Evolutionary conservation across 2,888 invertebrate genomes (phyloP), one percentile per base, ranked within the genome.

Genomic region (Odontothrips loti): DNA sequence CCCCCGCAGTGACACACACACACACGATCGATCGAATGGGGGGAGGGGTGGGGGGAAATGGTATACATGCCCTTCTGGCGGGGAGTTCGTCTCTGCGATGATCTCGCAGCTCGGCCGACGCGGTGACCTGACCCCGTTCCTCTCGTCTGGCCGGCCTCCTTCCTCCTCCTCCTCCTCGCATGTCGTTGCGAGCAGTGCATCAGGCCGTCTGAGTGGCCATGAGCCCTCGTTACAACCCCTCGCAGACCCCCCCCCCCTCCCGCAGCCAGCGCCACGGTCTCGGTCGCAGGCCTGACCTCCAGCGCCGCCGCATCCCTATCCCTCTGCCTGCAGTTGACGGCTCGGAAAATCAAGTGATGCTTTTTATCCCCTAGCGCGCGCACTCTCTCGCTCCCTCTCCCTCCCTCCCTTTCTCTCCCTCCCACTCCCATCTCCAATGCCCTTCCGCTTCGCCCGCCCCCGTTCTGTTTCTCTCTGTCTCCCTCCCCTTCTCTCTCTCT

Each of bases 291-390:
- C 15, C 58, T 58, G 58, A 58, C 58, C 58, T 58, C 58, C 58
- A 20, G 58, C 34, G 34, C 34, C 34, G 34, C 34, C 34, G 34
- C 34, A 2, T 2, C 34, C 34, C 3, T 6, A 43, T 23, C 68
- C 68, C 27, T 27, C 68, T 82, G 83, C 82, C 85, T 85, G 85
- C 84, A 82, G 83, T 82, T 85, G 85, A 85, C 85, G 85, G 85
- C 83, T 84, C 84, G 82, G 84, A 84, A 84, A 85, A 85, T 85
- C 85, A 85, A 85, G 85, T 84, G 84, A 75, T 75, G 68, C 68
- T 23, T 75, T 75, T 75, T 75, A 75, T 75, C n/a, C 68, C 68
- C 68, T 23, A 6, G 34, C 34, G 34, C 34, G 34, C 34, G 34
- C 34, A 6, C 58, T 20, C 58, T 20, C 58, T 58, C 34, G 3